These are phyloP conservation scores for Drosophila kokeensis DNA, from an alignment of 2,888 invertebrate genomes.

Conservation along the genomic window DNA sequence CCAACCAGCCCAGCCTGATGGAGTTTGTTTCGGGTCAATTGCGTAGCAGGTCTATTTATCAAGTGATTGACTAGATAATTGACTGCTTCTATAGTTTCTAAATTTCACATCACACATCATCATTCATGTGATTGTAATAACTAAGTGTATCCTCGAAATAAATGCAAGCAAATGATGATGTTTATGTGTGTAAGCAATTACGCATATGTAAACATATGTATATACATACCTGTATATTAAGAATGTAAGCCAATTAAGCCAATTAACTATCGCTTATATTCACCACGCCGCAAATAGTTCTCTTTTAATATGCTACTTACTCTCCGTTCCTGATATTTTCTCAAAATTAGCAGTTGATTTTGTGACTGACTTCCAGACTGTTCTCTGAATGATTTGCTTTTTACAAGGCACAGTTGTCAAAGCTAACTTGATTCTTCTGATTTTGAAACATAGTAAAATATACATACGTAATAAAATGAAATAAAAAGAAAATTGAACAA, in stretches of 20 bases:
- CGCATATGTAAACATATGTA: background rate
- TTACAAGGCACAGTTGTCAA: rapidly evolving
- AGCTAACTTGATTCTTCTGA: background rate
- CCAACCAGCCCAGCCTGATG: background rate
- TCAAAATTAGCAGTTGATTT: background rate
- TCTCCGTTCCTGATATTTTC: background rate
- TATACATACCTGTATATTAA: no score
- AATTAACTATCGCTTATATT: no score
- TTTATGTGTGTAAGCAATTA: no score
- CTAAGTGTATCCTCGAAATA: background rate
- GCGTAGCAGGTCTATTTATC: slow-evolving; percentile 65
- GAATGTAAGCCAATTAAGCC: no score
- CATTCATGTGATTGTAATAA: slow-evolving; percentile 5
- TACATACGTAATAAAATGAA: no score
- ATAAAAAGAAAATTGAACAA: no score
- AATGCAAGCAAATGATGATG: background rate
- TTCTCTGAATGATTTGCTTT: background rate
- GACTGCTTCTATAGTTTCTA: slow-evolving; percentile 44
- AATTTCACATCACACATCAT: slow-evolving; percentile 21
- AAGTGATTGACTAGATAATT: slow-evolving; percentile 77
- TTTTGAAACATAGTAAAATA: no score
- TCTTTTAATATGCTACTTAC: background rate
- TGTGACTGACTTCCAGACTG: background rate
- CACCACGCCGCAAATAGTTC: background rate
- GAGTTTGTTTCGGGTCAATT: slow-evolving; percentile 28